phyloP scores from a whole-genome alignment of 64 coral and sea anemone genomes.

The Montipora sp. region DNA sequence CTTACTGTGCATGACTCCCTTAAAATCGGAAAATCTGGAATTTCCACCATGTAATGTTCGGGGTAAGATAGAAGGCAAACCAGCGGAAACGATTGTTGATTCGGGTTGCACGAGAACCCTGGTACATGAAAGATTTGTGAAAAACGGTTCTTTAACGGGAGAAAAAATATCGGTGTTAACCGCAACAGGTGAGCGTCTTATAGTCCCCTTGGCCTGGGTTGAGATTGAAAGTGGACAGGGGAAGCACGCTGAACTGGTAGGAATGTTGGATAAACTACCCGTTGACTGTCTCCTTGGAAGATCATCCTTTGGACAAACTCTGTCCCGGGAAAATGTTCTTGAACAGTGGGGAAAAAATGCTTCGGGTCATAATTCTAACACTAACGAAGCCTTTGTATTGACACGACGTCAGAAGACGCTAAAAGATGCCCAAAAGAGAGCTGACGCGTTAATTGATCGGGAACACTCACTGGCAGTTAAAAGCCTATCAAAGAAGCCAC shows the following conservation, averaged over 20 bases:
- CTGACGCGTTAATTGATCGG: not conserved
- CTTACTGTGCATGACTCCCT: no score
- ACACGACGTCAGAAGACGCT: not conserved
- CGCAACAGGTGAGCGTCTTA: no score
- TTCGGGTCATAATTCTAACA: not conserved
- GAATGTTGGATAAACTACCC: slow-evolving; percentile 3
- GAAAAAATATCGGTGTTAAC: no score
- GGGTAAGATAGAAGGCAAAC: no score
- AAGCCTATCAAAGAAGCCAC: no score
- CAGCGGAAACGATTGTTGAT: no score
- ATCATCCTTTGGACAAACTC: slow-evolving; percentile 31
- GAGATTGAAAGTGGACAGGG: not conserved
- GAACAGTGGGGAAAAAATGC: not conserved
- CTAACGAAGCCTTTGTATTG: not conserved
- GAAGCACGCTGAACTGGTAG: not conserved
- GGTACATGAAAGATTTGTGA: no score
- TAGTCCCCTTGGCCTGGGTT: not conserved
- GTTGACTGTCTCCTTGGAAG: slow-evolving; percentile 22
- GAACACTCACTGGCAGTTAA: no score
- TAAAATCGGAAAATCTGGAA: no score
- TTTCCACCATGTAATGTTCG: no score
- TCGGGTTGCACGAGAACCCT: no score
- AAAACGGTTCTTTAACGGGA: no score
- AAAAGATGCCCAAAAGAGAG: not conserved
- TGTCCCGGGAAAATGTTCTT: not conserved